Percentiles rank a stretch among this genome's conserved stretches.
Evolutionary conservation across 2,888 invertebrate species (phyloP).

Genomic region (Diarsia mendica): DNA sequence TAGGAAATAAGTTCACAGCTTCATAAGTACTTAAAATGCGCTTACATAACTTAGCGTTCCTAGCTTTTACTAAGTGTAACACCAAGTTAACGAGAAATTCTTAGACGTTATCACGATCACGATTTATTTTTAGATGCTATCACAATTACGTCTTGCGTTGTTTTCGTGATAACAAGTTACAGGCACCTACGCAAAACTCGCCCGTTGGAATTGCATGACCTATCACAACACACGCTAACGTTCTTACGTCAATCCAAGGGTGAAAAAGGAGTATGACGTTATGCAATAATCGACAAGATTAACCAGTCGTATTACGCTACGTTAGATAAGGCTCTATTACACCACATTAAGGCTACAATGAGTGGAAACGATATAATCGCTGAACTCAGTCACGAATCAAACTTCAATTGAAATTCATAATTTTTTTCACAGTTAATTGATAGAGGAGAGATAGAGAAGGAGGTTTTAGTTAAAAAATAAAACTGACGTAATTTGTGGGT

Average conservation of each 20-base stretch:
- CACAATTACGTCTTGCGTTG: conserved; percentile 23
- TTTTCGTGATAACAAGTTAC: conserved; percentile 25
- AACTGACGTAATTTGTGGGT: conserved; percentile 69
- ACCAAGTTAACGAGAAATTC: conserved; percentile 36
- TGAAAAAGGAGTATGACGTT: conserved; percentile 65
- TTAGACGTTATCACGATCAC: conserved; percentile 31
- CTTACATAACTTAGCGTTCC: conserved; percentile 51
- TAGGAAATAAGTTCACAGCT: conserved; percentile 54
- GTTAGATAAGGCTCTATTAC: conserved; percentile 82
- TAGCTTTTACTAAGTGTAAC: conserved; percentile 48
- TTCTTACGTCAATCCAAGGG: conserved; percentile 64
- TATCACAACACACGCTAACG: conserved; percentile 61
- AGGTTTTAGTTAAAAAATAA: conserved; percentile 51
- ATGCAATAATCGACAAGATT: conserved; percentile 64
- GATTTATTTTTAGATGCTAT: conserved; percentile 44
- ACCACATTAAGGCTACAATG: conserved; percentile 68
- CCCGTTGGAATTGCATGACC: conserved; percentile 55
- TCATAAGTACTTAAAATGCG: conserved; percentile 32
- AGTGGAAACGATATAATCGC: conserved; percentile 64
- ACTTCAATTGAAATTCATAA: conserved; percentile 48
- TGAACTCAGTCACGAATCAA: conserved; percentile 53
- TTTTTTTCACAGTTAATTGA: conserved; percentile 51
- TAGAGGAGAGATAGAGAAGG: conserved; percentile 40
- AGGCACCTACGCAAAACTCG: conserved; percentile 11
- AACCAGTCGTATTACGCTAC: conserved; percentile 75